These are phyloP conservation scores for Theocolax elegans DNA, from an alignment of 1,140 invertebrate species.

Conservation along the genomic window DNA sequence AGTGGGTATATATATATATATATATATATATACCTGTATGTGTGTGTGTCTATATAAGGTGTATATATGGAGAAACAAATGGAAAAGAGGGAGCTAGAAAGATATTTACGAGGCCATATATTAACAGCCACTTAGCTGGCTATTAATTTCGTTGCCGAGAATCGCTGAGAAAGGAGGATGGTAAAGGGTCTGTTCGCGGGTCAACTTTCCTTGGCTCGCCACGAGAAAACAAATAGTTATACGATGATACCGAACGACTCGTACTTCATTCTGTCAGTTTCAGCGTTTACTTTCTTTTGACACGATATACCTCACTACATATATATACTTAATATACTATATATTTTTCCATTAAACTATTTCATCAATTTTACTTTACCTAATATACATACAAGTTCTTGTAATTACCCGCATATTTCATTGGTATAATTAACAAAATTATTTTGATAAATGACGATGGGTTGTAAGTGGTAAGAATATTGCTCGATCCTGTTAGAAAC, in stretches of 20 bases:
- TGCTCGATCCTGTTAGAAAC: too few species aligned
- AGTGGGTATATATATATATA: too few species aligned
- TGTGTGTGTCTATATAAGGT: not conserved
- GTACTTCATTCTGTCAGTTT: constrained; percentile 33
- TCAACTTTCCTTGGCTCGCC: constrained; percentile 3
- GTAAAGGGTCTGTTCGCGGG: constrained; percentile 44
- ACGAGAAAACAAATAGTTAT: constrained; percentile 14
- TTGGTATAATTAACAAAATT: not conserved
- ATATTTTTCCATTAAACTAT: too few species aligned
- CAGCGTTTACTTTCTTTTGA: constrained; percentile 32
- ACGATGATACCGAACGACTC: constrained; percentile 7
- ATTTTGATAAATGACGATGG: too few species aligned
- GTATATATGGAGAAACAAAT: too few species aligned
- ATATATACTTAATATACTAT: too few species aligned
- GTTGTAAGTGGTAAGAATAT: too few species aligned
- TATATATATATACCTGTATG: too few species aligned
- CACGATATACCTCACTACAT: too few species aligned
- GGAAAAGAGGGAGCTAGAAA: constrained; percentile 31
- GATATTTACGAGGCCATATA: constrained; percentile 66
- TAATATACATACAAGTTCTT: too few species aligned
- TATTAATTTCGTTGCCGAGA: constrained; percentile 60
- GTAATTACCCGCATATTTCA: too few species aligned
- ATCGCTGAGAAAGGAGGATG: constrained; percentile 61
- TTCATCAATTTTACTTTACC: too few species aligned
- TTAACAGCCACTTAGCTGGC: constrained; percentile 64